Percentiles rank a stretch among this genome's conserved stretches.
Conservation (phyloP, 2,797 vertebrate species). For the Hypotaenidia okinawae region DNA sequence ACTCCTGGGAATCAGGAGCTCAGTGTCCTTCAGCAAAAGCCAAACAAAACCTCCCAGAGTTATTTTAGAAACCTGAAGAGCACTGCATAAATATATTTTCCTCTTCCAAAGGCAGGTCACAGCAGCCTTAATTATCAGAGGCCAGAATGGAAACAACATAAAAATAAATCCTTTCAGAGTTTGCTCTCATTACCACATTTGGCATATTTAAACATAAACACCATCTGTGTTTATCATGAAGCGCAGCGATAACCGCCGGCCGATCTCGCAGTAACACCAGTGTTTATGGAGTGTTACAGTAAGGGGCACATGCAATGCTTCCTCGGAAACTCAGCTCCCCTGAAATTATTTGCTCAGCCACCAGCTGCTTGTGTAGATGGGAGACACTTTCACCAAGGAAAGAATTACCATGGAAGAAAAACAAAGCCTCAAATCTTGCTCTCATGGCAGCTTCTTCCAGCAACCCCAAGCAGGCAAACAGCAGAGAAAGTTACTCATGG, state of each 20-base stretch:
- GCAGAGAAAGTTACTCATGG: neutral
- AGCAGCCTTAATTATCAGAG: slow-evolving; percentile 50
- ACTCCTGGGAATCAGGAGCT: neutral
- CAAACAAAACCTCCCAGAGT: slow-evolving; percentile 5
- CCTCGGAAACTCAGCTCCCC: slow-evolving; percentile 13
- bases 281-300: slow-evolving; percentile 56
- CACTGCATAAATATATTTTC: slow-evolving; percentile 17
- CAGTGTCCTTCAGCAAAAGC: neutral
- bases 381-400: slow-evolving; percentile 31
- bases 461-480: neutral
- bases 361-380: slow-evolving; percentile 10
- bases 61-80: slow-evolving; percentile 41
- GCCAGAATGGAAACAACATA: slow-evolving; percentile 47
- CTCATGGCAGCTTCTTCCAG: neutral
- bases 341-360: slow-evolving; percentile 14
- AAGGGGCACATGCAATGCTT: slow-evolving; percentile 6
- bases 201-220: slow-evolving; percentile 64
- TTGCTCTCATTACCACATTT: slow-evolving; percentile 62
- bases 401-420: neutral
- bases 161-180: slow-evolving; percentile 54
- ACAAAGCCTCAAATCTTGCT: slow-evolving; percentile 2
- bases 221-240: slow-evolving; percentile 67
- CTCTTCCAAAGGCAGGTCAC: slow-evolving; percentile 37
- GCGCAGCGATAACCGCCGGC: neutral
- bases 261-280: slow-evolving; percentile 12